phyloP scores from a whole-genome alignment of 2,113 vertebrate species.

The Oreochromis niloticus region DNA sequence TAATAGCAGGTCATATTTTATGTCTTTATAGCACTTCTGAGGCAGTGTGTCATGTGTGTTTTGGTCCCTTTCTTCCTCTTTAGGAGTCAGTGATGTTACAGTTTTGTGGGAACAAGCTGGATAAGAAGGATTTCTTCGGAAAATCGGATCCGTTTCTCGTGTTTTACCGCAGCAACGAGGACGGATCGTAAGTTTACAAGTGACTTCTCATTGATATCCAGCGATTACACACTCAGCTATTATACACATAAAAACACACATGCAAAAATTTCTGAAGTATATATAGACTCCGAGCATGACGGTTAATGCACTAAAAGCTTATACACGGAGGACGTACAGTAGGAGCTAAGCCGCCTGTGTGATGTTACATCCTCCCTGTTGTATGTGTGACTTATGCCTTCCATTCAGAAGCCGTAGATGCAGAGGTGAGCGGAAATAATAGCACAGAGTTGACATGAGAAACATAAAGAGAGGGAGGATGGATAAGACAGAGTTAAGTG shows the following conservation, averaged over 20 bases:
- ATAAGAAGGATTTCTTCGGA: conserved; percentile 92
- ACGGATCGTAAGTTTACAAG: conserved; percentile 80
- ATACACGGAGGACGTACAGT: not conserved
- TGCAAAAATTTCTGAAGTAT: not conserved
- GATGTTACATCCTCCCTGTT: not conserved
- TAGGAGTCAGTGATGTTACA: conserved; percentile 89
- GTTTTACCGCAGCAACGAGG: conserved; percentile 87
- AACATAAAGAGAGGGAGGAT: not conserved
- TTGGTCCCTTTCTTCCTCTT: not conserved
- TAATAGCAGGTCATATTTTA: not conserved
- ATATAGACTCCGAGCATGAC: not conserved
- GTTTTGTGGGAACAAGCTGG: conserved; percentile 88
- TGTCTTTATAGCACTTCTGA: not conserved
- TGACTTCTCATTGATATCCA: not conserved
- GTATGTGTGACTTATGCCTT: not conserved
- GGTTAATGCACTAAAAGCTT: conserved; percentile 46
- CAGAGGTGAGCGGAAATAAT: conserved; percentile 3
- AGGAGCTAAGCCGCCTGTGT: not conserved
- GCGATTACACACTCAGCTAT: not conserved
- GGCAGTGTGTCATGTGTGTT: not conserved
- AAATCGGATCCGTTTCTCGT: conserved; percentile 90
- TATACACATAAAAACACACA: not conserved
- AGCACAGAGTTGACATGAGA: conserved; percentile 5
- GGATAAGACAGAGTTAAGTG: conserved; percentile 25
- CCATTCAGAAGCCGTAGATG: not conserved